These are phyloP conservation scores for Parasteatoda tepidariorum DNA, from an alignment of 1,140 invertebrate genomes.

Conservation along the genomic window DNA sequence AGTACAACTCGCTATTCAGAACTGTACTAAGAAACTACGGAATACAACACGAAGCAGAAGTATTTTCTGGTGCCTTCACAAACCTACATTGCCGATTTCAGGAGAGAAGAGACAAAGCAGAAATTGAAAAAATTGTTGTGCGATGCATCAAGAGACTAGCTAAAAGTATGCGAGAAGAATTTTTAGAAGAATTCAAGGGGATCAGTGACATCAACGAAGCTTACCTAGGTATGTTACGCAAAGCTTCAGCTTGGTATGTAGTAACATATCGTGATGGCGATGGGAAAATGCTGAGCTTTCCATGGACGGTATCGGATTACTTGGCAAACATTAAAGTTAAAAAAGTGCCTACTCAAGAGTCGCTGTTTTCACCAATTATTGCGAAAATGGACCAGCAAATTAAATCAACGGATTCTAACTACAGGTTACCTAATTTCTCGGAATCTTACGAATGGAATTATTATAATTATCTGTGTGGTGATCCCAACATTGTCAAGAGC, in stretches of 20 bases:
- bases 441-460: not conserved
- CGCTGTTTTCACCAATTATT: not conserved
- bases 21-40: constrained; percentile 38
- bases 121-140: constrained; percentile 44
- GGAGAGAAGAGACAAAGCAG: constrained; percentile 21
- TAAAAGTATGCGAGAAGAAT: constrained; percentile 32
- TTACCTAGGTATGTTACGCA: not conserved
- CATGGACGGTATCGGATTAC: constrained; percentile 42
- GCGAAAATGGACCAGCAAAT: constrained; percentile 23
- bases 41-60: constrained; percentile 47
- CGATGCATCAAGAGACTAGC: constrained; percentile 4
- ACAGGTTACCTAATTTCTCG: not conserved
- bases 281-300: constrained; percentile 50
- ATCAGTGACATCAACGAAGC: not conserved
- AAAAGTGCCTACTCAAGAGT: not conserved
- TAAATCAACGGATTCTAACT: not conserved
- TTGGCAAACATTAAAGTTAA: constrained; percentile 30
- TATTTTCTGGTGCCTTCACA: constrained; percentile 32
- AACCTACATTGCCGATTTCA: constrained; percentile 31
- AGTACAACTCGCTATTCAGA: constrained; percentile 17
- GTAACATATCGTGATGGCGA: constrained; percentile 18
- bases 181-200: constrained; percentile 30
- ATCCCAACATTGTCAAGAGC: not conserved
- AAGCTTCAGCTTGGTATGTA: constrained; percentile 58
- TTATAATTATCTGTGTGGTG: not conserved